Base-by-base conservation (phyloP, 2,113 vertebrate species). In the Bujurquina vittata region DNA sequence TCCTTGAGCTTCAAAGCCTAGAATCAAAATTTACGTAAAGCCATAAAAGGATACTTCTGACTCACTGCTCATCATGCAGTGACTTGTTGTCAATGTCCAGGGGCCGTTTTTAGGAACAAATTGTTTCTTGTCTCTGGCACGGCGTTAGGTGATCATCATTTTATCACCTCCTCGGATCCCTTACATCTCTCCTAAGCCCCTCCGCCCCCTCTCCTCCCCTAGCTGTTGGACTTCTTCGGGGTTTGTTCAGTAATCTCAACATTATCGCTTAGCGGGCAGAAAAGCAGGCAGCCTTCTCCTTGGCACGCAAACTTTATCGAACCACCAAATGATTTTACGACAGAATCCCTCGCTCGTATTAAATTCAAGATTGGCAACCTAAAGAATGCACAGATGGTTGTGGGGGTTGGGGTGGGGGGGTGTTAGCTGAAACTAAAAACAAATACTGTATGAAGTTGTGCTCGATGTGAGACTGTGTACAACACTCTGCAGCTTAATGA, bases 231-330 rank as follows among this genome's bases (percentile, higher is more conserved):
- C 87, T 82, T 84, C 81, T 86, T 77, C 77, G 54, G 79, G 57
- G 5, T 84, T 69, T 8, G 22, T 85, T 94, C 92, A 91, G 87
- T 95, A 94, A 94, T 92, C 85, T 89, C 91, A 79, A 83, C 37
- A 79, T 93, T 94, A 93, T 94, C 95, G 95, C 94, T 92, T 79
- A 91, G 83, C 78, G 86, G 91, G 89, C 94, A 93, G 84, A 87
- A 94, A 89, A 46, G 81, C 77, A 63, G 76, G 86, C 77, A 59
- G 86, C 81, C 77, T 83, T 84, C 83, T 81, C 55, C 75, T 84
- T 87, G 87, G 79, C 79, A 88, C 58, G 58, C 86, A 84, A 59
- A 85, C 93, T 92, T 88, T 87, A 90, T 92, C 78, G 57, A 91
- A 86, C 88, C 33, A 9, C 7, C 29, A 23, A 93, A 77, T 74